Evolutionary conservation across 1,140 invertebrate species (phyloP).

Genomic region (Cherax destructor): DNA sequence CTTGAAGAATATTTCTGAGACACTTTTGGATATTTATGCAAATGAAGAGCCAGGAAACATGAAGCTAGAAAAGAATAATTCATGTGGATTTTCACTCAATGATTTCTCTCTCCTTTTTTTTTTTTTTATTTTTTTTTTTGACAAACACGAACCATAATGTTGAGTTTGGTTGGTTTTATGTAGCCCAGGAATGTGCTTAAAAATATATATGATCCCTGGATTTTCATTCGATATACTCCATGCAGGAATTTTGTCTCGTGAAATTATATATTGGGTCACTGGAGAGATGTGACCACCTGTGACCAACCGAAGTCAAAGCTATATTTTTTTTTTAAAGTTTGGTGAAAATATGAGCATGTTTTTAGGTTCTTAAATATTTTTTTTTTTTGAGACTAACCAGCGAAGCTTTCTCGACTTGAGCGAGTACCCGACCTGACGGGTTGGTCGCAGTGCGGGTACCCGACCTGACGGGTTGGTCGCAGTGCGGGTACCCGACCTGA

Average conservation of each 20-base stretch:
- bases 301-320: too few species aligned
- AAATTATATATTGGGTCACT: background rate
- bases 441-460: too few species aligned
- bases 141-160: background rate
- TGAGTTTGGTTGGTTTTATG: background rate
- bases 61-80: background rate
- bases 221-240: background rate
- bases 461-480: too few species aligned
- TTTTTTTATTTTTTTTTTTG: background rate
- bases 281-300: too few species aligned
- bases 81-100: background rate
- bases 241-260: background rate
- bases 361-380: background rate
- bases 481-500: too few species aligned
- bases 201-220: background rate
- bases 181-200: background rate
- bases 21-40: too few species aligned
- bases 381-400: background rate
- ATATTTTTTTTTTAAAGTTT: too few species aligned
- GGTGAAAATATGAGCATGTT: too few species aligned
- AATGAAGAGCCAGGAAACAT: background rate
- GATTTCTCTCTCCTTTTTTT: too few species aligned
- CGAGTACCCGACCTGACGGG: too few species aligned
- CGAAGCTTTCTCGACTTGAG: too few species aligned
- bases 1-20: too few species aligned